Evolutionary conservation across 2,113 vertebrate genomes (phyloP).

Genomic region (Nycticebus coucang): DNA sequence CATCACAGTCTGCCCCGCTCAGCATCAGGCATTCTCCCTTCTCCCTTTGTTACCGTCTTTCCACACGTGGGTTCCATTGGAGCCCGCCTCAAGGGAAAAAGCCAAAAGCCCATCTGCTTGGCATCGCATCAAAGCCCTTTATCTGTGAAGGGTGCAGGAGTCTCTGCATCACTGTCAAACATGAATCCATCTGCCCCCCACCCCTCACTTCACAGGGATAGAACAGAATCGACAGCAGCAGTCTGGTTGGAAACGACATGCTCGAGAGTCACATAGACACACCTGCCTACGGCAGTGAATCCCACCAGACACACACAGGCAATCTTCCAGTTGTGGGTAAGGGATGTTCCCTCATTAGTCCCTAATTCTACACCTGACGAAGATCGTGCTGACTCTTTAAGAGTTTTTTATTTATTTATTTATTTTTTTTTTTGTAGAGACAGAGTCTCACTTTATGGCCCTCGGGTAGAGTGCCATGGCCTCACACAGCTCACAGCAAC

Average conservation of each 20-base stretch:
- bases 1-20: not conserved
- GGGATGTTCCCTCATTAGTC: not conserved
- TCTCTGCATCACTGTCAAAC: conserved; percentile 70
- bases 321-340: not conserved
- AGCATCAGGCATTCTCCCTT: not conserved
- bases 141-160: conserved; percentile 31
- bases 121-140: conserved; percentile 69
- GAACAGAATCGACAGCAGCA: not conserved
- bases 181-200: conserved; percentile 52
- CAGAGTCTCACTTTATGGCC: too few species aligned
- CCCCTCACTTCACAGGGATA: not conserved
- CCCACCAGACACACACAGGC: not conserved
- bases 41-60: not conserved
- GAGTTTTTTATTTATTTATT: not conserved
- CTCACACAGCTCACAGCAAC: too few species aligned
- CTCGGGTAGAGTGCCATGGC: too few species aligned
- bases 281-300: not conserved
- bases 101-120: conserved; percentile 41
- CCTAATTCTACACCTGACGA: not conserved
- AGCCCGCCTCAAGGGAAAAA: conserved; percentile 9
- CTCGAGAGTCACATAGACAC: not conserved
- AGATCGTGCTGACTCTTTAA: not conserved
- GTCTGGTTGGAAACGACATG: not conserved
- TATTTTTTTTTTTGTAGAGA: too few species aligned
- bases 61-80: conserved; percentile 59